Evolutionary conservation across 1,140 invertebrate species (phyloP), one percentile per base, ranked within the genome.

Genomic region (Uloborus diversus): DNA sequence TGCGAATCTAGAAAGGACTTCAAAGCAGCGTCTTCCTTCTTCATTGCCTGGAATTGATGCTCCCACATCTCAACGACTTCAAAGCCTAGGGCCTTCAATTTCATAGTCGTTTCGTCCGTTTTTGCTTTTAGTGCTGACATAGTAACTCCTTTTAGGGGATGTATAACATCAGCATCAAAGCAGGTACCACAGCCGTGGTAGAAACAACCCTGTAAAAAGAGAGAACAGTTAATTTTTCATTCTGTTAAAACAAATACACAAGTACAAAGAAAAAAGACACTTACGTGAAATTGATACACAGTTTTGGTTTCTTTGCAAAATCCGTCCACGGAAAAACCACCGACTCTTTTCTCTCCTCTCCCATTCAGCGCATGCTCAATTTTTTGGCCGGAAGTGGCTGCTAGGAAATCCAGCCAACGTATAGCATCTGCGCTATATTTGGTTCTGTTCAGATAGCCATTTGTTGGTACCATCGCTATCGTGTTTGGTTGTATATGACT

Each of bases 321-420:
- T 23, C 69, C 53, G 28, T 73, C 69, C n/a, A 73, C 69, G 14
- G 3, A 59, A 14, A 70, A 0, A 56, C 51, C 51, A 20, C 7
- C 49, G 5, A 53, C 23, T 56, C 33, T 56, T 11, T 27, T 20
- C 23, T 70, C 70, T 32, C 75, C 64, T 5, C 17, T 32, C 17
- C 61, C 61, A 47, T 78, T 68, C 17, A 66, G 3, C 4, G 69
- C 75, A 70, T 81, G 37, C 42, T 49, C 35, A 14, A 82, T 81
- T 0, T 49, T 3, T 1, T 69, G 23, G 4, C 62, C 28, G 4
- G 75, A 28, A 4, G 14, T 30, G 28, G 53, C 14, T 5, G 32
- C 27, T 35, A 68, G 4, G 27, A 56, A 82, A 30, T 71, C 57
- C 28, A 76, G 32, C 80, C 81, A 81, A 42, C 59, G 4, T 25